A percentile compares a stretch with the other conserved stretches of the same genome.
These are phyloP conservation scores for Gryllus bimaculatus DNA, from an alignment of 1,140 invertebrate species.

Conservation along the genomic window DNA sequence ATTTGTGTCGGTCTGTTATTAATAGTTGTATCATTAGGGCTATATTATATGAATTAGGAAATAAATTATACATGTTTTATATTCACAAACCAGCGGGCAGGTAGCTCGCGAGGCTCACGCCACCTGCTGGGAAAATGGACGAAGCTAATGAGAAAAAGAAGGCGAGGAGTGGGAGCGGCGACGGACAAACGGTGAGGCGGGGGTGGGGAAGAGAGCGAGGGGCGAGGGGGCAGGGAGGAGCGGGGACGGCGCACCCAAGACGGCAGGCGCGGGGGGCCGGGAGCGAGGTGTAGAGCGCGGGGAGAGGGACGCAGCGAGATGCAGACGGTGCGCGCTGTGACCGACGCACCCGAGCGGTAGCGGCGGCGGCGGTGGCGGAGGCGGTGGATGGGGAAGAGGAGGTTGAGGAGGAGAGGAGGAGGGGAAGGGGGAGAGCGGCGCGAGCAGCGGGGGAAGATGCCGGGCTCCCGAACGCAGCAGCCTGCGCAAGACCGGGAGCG, in stretches of 20 bases:
- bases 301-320: no score
- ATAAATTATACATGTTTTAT: conserved; percentile 16
- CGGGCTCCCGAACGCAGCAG: background rate
- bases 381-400: background rate
- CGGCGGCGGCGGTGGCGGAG: no score
- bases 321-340: no score
- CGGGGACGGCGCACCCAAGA: no score
- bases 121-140: background rate
- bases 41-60: conserved; percentile 20
- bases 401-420: no score
- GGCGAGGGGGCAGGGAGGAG: no score
- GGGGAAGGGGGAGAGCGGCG: no score
- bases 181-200: background rate
- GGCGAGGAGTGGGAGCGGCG: background rate
- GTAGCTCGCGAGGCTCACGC: background rate
- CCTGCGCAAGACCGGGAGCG: background rate
- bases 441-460: background rate
- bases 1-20: conserved; percentile 15
- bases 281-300: no score
- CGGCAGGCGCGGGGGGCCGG: no score
- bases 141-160: conserved; percentile 5
- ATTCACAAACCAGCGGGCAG: background rate
- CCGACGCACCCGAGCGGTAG: no score
- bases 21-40: conserved; percentile 20
- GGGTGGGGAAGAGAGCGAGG: no score